Evolutionary conservation across 2,797 vertebrate genomes (phyloP), one percentile per base, ranked within the genome.

Genomic region (Furcifer pardalis): DNA sequence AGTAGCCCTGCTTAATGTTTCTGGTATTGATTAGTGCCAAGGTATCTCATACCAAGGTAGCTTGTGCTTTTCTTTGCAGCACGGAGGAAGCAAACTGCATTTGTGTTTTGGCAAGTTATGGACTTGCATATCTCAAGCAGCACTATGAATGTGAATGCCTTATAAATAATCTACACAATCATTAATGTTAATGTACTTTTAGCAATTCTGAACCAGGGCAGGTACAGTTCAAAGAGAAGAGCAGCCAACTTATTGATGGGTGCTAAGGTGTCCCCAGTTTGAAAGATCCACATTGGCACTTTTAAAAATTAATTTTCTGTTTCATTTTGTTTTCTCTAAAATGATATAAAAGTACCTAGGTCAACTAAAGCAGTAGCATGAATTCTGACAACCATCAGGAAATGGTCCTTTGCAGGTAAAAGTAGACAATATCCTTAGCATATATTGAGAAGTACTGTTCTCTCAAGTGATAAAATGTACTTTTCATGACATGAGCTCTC

Each of bases 81-180:
- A 69, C 73, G 27, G n/a, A 62, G 65, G 42, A 86, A 82, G 60
- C 81, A 89, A 74, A 86, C 84, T 89, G 89, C 85, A 86, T 88
- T 92, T 89, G 82, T 81, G 52, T 91, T 83, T 84, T 91, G 92
- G 93, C 93, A 92, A 91, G 85, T 83, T 88, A 85, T 63, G 60
- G 92, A 89, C 89, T 90, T 88, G 81, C 40, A 21, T 77, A 52
- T 90, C 91, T 92, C 93, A 93, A 93, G 90, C 76, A 87, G 84
- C 37, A 83, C 87, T 93, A 93, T 92, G 91, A 90, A 95, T 94
- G 90, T 88, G 88, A 96, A 90, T 79, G 69, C 87, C 91, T 93
- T 94, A 93, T 95, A 94, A 94, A 95, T 94, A 94, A 95, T 93
- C 94, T 90, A 94, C 49, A 0, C 84, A 89, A 82, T 88, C 89